These are phyloP conservation scores for Myotis planiceps DNA, from an alignment of 2,797 vertebrate species.

Conservation along the genomic window DNA sequence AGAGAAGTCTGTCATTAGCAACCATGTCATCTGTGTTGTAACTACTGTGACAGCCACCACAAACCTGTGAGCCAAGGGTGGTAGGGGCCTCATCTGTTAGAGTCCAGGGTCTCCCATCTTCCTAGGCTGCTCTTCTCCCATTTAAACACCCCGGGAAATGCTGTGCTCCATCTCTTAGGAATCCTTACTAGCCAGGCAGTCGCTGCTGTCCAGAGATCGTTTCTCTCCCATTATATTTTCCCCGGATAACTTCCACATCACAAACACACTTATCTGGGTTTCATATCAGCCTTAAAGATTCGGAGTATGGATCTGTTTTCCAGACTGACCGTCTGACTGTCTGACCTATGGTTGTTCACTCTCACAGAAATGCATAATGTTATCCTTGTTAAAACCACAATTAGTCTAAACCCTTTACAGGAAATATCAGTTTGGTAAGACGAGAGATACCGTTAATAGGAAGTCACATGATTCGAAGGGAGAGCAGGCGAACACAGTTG, in stretches of 20 bases:
- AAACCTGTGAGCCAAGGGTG: not conserved
- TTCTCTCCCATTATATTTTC: slow-evolving; percentile 72
- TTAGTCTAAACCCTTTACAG: slow-evolving; percentile 89
- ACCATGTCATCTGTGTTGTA: not conserved
- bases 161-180: not conserved
- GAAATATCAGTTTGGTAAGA: slow-evolving; percentile 85
- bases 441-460: slow-evolving; percentile 83
- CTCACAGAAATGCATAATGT: slow-evolving; percentile 82
- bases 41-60: not conserved
- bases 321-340: slow-evolving; percentile 89
- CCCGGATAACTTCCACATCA: slow-evolving; percentile 74
- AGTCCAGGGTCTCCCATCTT: not conserved
- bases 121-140: not conserved
- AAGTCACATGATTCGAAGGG: slow-evolving; percentile 82
- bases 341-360: slow-evolving; percentile 83
- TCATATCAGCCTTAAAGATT: slow-evolving; percentile 86
- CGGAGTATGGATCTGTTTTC: slow-evolving; percentile 88
- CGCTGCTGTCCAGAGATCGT: slow-evolving; percentile 52
- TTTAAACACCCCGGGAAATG: not conserved
- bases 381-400: slow-evolving; percentile 88
- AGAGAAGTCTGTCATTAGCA: slow-evolving; percentile 1
- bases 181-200: slow-evolving; percentile 42
- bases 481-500: not conserved
- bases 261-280: slow-evolving; percentile 83
- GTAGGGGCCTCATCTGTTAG: not conserved